Base-by-base conservation (phyloP, 2,113 vertebrate genomes). In the Dasyornis broadbenti region DNA sequence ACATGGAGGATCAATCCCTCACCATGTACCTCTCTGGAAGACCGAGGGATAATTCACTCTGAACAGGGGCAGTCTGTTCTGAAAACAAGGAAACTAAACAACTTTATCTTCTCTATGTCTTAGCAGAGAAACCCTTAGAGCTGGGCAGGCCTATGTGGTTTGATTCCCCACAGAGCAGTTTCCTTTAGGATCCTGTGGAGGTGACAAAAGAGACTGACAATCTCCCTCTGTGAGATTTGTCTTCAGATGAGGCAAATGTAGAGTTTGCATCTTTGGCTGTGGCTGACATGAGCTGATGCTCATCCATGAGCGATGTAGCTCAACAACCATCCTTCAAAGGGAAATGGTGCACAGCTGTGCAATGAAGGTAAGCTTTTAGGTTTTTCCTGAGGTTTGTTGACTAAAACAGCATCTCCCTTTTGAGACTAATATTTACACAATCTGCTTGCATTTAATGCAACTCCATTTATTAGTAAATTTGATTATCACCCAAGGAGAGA, bases 81-180 rank as follows among this genome's bases (percentile, higher is more conserved):
- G 20, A 37, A 69, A 80, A 40, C 2, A 15, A 35, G 8, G 7
- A 35, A 49, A 4, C 3, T 42, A 61, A 84, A 9, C 28, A 56
- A 5, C 8, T 47, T 76, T 49, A 9, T 13, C 2, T 3, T 35
- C 11, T 42, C 6, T 1, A 0, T 1, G 0, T 18, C 15, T 56
- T 56, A 31, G 33, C 5, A 72, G 26, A 61, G 5, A 12, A 68
- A 15, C 6, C 21, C 11, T 45, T 26, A 40, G 13, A 15, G 13
- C 7, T 1, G 1, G 28, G 6, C 12, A 71, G 17, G 28, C 13
- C 40, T 31, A 8, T 23, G 5, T 60, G 20, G 10, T 50, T 82
- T 52, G 7, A 12, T 4, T 56, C 3, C 20, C 4, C 21, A 17
- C 10, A 49, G 18, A 61, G 14, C 7, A 44, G 12, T 39, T 22